Base-by-base conservation (phyloP, 1,140 invertebrate genomes). In the Drosophila dunni region DNA sequence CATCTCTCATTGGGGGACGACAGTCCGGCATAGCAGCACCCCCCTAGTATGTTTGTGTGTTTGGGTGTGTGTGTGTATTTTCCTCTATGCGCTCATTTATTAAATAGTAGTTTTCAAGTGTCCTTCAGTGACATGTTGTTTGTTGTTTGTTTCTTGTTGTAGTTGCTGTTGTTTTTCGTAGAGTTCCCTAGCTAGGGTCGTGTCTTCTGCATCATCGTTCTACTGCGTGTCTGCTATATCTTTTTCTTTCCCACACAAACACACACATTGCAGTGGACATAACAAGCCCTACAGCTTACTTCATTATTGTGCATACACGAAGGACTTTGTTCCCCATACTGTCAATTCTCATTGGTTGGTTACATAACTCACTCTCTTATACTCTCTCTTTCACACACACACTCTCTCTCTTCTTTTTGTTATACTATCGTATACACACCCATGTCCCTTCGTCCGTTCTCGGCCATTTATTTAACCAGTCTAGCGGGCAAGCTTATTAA, bases 31-130 rank as follows among this genome's bases (percentile, higher is more conserved):
- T 46, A 68, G 61, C 48, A 57, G 61, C 76, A 64, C 24, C 68
- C 42, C 46, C 34, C 57, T 56, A 34, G 50, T 50, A 5, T 61
- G 50, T 63, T 51, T 81, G 38, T 56, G 33, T 67, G 48, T 78
- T 64, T 77, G 44, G 33, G 29, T 60, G 34, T 68, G 42, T 68
- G 51, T 54, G 33, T 54, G 51, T 54, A 69, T 54, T 58, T 78
- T 82, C 58, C 76, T 81, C 71, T 80, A 81, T 86, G 74, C 88
- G 88, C 86, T 90, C 86, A 90, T 90, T 90, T 90, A 90, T 90
- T 90, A 90, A 90, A 90, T 90, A 90, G 88, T 83, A 90, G 88
- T 90, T 88, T 91, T 83, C 88, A 90, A 91, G 88, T 91, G 86
- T 90, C 88, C 88, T 88, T 90, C 83, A 86, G 84, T 90, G 77